Evolutionary conservation across 2,113 vertebrate genomes (phyloP), one percentile per base, ranked within the genome.

Genomic region (Ariopsis seemanni): DNA sequence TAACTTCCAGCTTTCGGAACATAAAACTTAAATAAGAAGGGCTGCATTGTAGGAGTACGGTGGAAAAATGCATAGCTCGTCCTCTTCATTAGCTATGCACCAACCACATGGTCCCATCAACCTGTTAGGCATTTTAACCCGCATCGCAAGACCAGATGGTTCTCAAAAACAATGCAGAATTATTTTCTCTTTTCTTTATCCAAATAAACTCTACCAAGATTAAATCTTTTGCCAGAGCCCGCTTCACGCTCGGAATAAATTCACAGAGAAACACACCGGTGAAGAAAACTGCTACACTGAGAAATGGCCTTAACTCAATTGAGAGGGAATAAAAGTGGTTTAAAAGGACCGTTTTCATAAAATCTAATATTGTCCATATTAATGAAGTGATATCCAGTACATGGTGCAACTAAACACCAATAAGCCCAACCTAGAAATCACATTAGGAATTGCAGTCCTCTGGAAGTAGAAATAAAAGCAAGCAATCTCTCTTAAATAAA

Each of bases 331-430:
- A 20, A 72, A 57, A 55, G 0, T 72, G 18, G 17, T 18, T 72
- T 84, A 84, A 84, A 87, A 87, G n/a, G 7, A 55, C 18, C 17
- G 15, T 34, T 53, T 82, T 87, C 27, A 62, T 27, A 71, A 87
- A 83, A 82, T 82, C 22, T 82, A 87, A 82, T 82, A 60, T 82
- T 8, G 25, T 10, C 55, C 67, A 74, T 62, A 17, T 52, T 60
- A 86, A 87, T 58, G 42, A 67, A 52, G 53, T 62, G 62, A 63
- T 69, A 53, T 57, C 27, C 12, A 82, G 27, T 1, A 57, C 42
- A 57, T 42, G 1, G 48, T 30, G 58, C 67, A 74, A 74, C 65
- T 27, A 69, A 69, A 67, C 5, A 69, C 15, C 50, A 82, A 67
- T 50, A 48, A 82, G 25, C 27, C 4, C 25, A 25, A 22, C 14